A percentile compares a stretch with the other conserved stretches of the same genome.
Conservation (phyloP, 2,113 vertebrate species). For the Setophaga petechia region DNA sequence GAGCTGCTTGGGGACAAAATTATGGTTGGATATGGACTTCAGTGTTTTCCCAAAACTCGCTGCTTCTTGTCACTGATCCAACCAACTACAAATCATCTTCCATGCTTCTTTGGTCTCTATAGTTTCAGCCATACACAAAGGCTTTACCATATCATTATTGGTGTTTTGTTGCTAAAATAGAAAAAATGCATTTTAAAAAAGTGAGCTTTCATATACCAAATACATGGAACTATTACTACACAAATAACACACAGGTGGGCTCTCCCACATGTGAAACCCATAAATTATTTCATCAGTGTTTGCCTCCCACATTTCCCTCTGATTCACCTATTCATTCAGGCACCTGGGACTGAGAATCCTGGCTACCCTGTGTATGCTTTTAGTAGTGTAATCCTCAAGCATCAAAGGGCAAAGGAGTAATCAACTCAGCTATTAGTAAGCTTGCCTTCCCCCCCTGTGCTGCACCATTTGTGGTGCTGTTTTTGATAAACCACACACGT, state of each 20-base stretch:
- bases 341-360: background rate
- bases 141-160: background rate
- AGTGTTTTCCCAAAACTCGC: background rate
- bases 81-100: background rate
- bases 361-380: background rate
- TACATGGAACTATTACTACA: background rate
- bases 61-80: background rate
- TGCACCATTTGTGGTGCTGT: background rate
- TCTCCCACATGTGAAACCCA: background rate
- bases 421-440: background rate
- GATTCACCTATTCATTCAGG: background rate
- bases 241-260: background rate
- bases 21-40: background rate
- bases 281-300: background rate
- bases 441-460: background rate
- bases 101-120: background rate
- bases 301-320: background rate
- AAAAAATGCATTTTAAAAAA: background rate
- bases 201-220: background rate
- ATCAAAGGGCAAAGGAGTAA: background rate
- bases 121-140: background rate
- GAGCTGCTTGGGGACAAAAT: background rate
- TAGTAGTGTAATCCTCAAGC: background rate
- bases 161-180: background rate
- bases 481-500: rapidly evolving